A percentile compares a stretch with the other conserved stretches of the same genome.
These are phyloP conservation scores for Telmatherina bonti DNA, from an alignment of 2,797 vertebrate genomes.

Conservation along the genomic window DNA sequence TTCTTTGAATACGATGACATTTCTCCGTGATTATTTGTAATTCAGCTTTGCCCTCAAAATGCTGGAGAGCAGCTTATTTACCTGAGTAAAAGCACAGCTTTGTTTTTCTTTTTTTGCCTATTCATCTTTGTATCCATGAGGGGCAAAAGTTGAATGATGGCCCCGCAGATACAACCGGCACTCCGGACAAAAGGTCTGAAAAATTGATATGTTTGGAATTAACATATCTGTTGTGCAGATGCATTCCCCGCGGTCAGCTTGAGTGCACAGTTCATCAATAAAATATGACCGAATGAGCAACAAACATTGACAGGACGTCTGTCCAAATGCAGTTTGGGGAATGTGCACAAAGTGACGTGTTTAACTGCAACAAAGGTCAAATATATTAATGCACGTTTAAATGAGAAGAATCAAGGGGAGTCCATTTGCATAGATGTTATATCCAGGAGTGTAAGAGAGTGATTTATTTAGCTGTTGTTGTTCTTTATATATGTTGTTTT, in stretches of 20 bases:
- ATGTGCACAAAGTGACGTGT: neutral
- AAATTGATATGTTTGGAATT: constrained; percentile 68
- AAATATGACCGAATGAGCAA: constrained; percentile 57
- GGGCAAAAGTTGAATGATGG: constrained; percentile 60
- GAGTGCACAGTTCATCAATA: constrained; percentile 62
- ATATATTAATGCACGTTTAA: constrained; percentile 29
- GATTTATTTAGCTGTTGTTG: constrained; percentile 55
- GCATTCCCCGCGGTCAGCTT: constrained; percentile 43
- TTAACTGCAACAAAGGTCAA: constrained; percentile 54
- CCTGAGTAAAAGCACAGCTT: constrained; percentile 52
- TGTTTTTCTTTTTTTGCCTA: constrained; percentile 10
- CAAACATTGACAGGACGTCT: constrained; percentile 41
- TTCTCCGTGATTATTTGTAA: constrained; percentile 69
- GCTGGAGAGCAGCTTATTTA: constrained; percentile 53
- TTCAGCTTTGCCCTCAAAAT: constrained; percentile 64
- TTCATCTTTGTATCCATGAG: constrained; percentile 64
- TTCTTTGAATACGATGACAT: constrained; percentile 57
- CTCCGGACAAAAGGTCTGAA: constrained; percentile 54
- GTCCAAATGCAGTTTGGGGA: constrained; percentile 47
- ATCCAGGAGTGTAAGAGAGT: constrained; percentile 31
- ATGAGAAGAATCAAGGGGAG: constrained; percentile 26
- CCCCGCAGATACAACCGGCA: constrained; percentile 46
- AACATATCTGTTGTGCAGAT: constrained; percentile 63
- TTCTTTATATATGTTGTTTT: constrained; percentile 56
- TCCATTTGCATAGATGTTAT: constrained; percentile 46